Base-by-base conservation (phyloP, 23 tunicate species). In the Trididemnum nubilum region DNA sequence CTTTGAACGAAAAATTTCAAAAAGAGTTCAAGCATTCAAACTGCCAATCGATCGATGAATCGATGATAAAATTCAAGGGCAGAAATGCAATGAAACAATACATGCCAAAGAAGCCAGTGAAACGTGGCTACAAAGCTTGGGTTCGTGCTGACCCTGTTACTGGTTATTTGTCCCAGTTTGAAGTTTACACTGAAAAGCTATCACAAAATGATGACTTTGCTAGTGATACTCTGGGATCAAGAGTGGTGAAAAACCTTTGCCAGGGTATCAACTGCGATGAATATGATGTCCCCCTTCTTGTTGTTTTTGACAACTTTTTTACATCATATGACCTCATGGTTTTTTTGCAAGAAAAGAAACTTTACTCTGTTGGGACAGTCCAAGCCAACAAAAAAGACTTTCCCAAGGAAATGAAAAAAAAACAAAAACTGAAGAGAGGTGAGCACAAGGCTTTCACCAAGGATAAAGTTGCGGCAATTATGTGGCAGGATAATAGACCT, bases 61-160 rank as follows among this genome's bases (percentile, higher is more conserved):
- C 82, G 23, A 57, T 78, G 82, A 33, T 78, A 2, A 28, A 30
- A 30, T 78, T 78, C 73, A 78, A 52, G 57, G 81, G 81, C 7
- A 31, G 82, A 2, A 28, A 36, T 1, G 19, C 37, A 25, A 57
- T 78, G 69, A 30, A 59, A 32, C 82, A 78, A 57, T 78, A 28
- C 33, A 57, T 78, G 70, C 75, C 82, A 4, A 59, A 57, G 31
- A 78, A 78, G 4, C 36, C 36, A 3, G 40, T 59, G 19, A 57
- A 59, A 78, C 35, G 69, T 2, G 82, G 75, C 25, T 57, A 57
- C 69, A 78, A 78, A 34, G 73, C 57, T 50, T 78, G 82, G 82
- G 82, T 52, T 28, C 64, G 69, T 21, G 82, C 82, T 2, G 72
- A 78, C 12, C 70, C 82, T 52, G 69, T 59, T 22, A 78, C 82